Conservation (phyloP, 1,140 invertebrate genomes). For the Drosophila cardini region DNA sequence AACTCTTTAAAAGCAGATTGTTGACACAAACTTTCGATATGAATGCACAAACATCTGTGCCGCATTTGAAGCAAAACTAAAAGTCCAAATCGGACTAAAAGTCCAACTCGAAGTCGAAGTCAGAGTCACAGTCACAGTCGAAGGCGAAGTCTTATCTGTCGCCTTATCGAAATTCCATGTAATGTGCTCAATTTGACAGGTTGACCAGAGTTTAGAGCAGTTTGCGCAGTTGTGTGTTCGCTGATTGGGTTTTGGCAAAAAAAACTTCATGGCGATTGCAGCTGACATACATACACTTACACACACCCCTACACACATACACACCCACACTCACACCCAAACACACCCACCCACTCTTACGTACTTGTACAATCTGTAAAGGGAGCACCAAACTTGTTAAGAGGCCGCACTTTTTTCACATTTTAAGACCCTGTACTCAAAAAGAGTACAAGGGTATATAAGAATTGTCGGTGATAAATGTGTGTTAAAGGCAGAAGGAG, state of each 20-base stretch:
- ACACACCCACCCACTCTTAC: background rate
- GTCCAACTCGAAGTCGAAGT: background rate
- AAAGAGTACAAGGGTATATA: too few relatives aligned
- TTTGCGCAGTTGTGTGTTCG: constrained; percentile 14
- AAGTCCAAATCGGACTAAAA: background rate
- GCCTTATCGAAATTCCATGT: constrained; percentile 17
- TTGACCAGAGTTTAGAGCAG: constrained; percentile 31
- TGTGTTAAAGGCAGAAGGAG: too few relatives aligned
- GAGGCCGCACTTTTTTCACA: constrained; percentile 5
- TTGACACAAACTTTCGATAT: too few relatives aligned
- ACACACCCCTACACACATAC: background rate
- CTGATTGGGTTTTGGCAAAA: constrained; percentile 29
- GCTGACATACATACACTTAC: constrained; percentile 20
- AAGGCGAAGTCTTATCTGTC: background rate
- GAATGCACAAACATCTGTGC: too few relatives aligned
- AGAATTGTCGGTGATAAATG: too few relatives aligned
- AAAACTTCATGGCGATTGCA: constrained; percentile 28
- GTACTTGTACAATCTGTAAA: background rate
- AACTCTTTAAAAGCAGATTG: too few relatives aligned
- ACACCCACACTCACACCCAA: background rate
- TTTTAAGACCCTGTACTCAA: background rate
- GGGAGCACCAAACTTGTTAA: constrained; percentile 7
- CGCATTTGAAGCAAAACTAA: too few relatives aligned
- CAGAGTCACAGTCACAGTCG: background rate
- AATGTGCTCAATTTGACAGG: constrained; percentile 22